Evolutionary conservation across 2,797 vertebrate species (phyloP), one percentile per base, ranked within the genome.

Genomic region (Notolepis coatsorum): DNA sequence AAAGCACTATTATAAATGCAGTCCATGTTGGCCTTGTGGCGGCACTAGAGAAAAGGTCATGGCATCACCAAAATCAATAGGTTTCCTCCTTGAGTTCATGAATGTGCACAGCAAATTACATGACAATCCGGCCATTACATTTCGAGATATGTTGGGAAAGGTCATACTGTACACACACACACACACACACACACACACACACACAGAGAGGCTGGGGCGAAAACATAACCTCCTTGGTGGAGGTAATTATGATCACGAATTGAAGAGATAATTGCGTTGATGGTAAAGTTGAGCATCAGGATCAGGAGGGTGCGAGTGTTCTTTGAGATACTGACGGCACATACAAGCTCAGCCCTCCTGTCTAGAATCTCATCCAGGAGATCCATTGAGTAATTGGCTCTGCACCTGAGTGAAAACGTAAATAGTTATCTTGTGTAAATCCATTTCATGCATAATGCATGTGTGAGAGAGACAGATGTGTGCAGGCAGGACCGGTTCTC

Each of bases 371-470:
- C 28, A 47, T 71, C 42, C 28, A 43, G 53, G 43, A 49, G 42
- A 49, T 61, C 48, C 52, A 59, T 15, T 43, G 66, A 59, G 53
- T 68, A 54, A 81, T 81, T 80, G 74, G 72, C 77, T 76, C 79
- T 84, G 77, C 68, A 77, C 56, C 47, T 39, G 59, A 72, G 46
- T 73, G 58, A 77, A 84, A 82, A 68, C 76, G 58, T 68, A 79
- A 81, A 81, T 72, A 45, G 15, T 46, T 24, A 49, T 67, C 60
- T 30, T 38, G 51, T 61, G 69, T 72, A 72, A n/a, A 73, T 58
- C 56, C 58, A 42, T 35, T n/a, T 50, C 48, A 76, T 84, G 61
- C 59, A 75, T 82, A 55, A 84, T 87, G 55, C 57, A 81, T 71
- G 37, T 52, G 21, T 12, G 27, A 63, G 53, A 70, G n/a, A 33